Percentiles rank a stretch among this genome's conserved stretches.
These are phyloP conservation scores for Typhlomys cinereus DNA, from an alignment of 2,113 vertebrate species.

Conservation along the genomic window DNA sequence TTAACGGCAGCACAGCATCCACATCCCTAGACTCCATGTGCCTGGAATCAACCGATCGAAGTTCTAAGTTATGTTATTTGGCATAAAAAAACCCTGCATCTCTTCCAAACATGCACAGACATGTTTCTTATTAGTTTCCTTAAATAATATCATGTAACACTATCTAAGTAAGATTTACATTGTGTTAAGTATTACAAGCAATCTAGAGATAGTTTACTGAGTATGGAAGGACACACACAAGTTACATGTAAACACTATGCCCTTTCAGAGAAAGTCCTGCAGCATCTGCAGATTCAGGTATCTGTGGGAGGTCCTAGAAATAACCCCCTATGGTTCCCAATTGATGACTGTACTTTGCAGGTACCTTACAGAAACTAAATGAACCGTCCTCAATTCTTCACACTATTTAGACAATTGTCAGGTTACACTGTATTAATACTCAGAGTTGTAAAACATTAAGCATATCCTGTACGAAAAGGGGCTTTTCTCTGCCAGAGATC, in stretches of 20 bases:
- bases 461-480: not conserved
- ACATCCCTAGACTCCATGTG: not conserved
- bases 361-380: not conserved
- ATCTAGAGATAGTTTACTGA: not conserved
- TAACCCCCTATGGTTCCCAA: not conserved
- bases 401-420: conserved; percentile 26
- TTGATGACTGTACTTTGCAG: not conserved
- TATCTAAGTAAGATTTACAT: not conserved
- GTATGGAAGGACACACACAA: not conserved
- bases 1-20: not conserved
- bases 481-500: not conserved
- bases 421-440: conserved; percentile 22
- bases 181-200: not conserved
- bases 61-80: not conserved
- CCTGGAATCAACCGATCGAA: not conserved
- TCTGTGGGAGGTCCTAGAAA: not conserved
- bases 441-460: not conserved
- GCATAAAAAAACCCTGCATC: not conserved
- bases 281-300: not conserved
- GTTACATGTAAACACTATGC: not conserved
- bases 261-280: not conserved
- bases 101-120: not conserved
- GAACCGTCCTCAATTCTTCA: not conserved
- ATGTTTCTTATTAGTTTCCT: not conserved
- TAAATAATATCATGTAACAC: not conserved